Evolutionary conservation across 2,113 vertebrate genomes (phyloP).

Genomic region (Saguinus midas): DNA sequence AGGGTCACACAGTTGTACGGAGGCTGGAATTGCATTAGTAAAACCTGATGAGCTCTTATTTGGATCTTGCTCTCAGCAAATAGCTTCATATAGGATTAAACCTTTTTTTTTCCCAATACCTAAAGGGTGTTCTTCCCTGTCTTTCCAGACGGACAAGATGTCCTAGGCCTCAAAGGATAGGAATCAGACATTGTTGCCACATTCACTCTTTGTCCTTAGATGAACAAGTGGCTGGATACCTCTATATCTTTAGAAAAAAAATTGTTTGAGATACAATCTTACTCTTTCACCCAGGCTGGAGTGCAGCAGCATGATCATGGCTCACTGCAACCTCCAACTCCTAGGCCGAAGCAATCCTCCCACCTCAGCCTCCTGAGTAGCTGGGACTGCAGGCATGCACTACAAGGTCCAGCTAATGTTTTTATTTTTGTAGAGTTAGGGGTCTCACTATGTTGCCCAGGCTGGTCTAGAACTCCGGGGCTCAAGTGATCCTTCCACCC

Average conservation of each 20-base stretch:
- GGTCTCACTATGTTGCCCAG: no score
- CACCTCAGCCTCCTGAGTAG: no score
- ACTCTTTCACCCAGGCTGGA: no score
- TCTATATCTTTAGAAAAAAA: background rate
- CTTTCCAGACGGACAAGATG: background rate
- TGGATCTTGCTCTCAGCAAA: background rate
- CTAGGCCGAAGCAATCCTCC: no score
- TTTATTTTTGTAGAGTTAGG: no score
- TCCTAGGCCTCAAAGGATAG: background rate
- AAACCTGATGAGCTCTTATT: background rate
- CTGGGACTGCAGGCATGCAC: no score
- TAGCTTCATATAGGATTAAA: background rate
- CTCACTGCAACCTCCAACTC: no score
- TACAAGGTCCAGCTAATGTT: no score
- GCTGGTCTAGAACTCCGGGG: no score
- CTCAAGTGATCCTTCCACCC: no score
- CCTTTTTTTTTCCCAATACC: background rate
- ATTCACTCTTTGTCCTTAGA: background rate
- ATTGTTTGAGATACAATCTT: no score
- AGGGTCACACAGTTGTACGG: background rate
- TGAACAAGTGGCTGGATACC: background rate
- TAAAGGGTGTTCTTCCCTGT: background rate
- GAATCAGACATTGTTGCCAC: background rate
- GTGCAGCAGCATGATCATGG: no score
- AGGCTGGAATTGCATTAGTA: background rate